Conservation (phyloP, 2,113 vertebrate genomes). For the Daboia siamensis region DNA sequence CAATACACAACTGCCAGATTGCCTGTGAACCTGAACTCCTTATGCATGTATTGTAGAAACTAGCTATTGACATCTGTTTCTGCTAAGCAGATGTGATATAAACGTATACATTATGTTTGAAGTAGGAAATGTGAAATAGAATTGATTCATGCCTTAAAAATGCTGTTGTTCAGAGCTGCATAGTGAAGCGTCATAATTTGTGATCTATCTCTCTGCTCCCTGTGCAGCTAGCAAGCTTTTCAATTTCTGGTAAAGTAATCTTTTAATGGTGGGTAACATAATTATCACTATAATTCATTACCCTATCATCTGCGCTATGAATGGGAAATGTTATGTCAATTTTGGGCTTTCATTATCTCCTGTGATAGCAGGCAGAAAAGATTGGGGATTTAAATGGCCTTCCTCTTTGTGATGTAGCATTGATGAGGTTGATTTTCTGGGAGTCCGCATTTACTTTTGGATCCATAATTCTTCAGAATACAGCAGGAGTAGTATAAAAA, state of each 20-base stretch:
- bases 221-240: constrained; percentile 49
- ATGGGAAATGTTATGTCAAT: constrained; percentile 55
- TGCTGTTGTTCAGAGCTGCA: constrained; percentile 12
- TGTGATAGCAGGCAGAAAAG: constrained; percentile 48
- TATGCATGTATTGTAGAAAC: background rate
- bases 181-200: constrained; percentile 20
- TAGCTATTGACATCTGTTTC: background rate
- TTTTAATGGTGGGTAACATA: constrained; percentile 62
- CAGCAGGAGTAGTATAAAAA: constrained; percentile 41
- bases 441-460: constrained; percentile 56
- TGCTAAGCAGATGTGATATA: background rate
- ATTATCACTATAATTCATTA: constrained; percentile 65
- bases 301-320: constrained; percentile 57
- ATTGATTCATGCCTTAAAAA: constrained; percentile 41
- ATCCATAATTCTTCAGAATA: constrained; percentile 46
- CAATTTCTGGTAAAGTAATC: constrained; percentile 54
- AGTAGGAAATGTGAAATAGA: constrained; percentile 27
- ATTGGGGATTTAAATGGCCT: constrained; percentile 58
- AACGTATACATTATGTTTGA: constrained; percentile 16
- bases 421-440: constrained; percentile 52
- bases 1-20: background rate
- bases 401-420: constrained; percentile 46
- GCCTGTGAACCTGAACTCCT: background rate
- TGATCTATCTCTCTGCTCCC: constrained; percentile 22
- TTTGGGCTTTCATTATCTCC: constrained; percentile 62